Percentiles rank a stretch among this genome's conserved stretches.
phyloP scores from a whole-genome alignment of 1,140 invertebrate genomes.

The Radopholus similis region DNA sequence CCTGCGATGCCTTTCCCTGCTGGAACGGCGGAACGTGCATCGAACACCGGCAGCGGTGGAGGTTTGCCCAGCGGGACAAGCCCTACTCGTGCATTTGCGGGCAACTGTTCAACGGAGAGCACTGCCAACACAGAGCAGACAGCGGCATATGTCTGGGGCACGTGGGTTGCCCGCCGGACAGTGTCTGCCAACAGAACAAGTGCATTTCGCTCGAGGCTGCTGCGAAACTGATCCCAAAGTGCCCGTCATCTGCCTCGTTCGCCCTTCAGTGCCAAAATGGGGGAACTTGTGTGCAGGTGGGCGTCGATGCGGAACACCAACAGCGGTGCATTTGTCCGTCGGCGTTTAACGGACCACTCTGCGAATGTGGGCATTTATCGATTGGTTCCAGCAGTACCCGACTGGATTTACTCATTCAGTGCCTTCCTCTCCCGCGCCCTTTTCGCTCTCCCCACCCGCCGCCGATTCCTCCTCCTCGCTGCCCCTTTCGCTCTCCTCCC shows the following conservation, averaged over 20 bases:
- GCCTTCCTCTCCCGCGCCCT: background rate
- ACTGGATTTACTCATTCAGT: background rate
- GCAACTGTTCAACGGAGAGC: background rate
- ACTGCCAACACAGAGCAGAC: constrained; percentile 4
- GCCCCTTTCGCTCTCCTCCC: background rate
- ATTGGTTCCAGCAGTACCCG: too few relatives aligned
- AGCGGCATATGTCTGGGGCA: background rate
- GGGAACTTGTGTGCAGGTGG: background rate
- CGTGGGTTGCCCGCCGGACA: too few relatives aligned
- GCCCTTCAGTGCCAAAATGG: background rate
- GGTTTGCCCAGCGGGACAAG: background rate
- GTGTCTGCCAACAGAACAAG: too few relatives aligned
- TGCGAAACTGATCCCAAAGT: background rate
- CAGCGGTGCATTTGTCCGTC: background rate
- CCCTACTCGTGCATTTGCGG: constrained; percentile 3
- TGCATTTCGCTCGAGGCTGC: too few relatives aligned
- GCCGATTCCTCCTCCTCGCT: background rate
- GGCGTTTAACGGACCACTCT: background rate
- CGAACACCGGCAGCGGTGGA: background rate
- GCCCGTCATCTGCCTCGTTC: background rate
- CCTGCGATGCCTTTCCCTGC: constrained; percentile 20
- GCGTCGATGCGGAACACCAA: background rate
- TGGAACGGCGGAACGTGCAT: constrained; percentile 16
- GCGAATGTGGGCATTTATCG: too few relatives aligned
- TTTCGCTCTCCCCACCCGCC: background rate